Evolutionary conservation across 2,113 vertebrate genomes (phyloP).

Genomic region (Camelus dromedarius): DNA sequence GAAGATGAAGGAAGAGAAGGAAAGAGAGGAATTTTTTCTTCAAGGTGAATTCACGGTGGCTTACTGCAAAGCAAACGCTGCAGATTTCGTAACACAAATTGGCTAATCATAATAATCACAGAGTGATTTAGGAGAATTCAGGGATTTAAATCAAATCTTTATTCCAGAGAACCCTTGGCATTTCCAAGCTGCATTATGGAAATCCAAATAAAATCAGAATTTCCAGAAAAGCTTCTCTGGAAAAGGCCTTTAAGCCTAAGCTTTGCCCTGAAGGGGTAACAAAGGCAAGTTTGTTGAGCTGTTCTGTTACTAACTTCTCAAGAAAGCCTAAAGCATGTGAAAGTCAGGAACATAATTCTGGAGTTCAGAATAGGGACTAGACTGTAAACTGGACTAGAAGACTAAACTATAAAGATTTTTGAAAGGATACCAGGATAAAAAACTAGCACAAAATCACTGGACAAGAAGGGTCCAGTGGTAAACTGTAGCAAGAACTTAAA

Average conservation of each 20-base stretch:
- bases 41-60: neutral
- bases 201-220: conserved; percentile 43
- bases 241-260: neutral
- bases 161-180: neutral
- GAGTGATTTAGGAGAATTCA: conserved; percentile 42
- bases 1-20: neutral
- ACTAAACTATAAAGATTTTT: neutral
- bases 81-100: neutral
- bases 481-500: conserved; percentile 41
- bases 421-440: neutral
- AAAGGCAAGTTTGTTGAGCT: neutral
- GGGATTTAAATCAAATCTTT: neutral
- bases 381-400: neutral
- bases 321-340: conserved; percentile 20
- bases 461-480: neutral
- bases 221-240: neutral
- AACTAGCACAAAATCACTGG: neutral
- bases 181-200: neutral
- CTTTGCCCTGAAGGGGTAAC: neutral
- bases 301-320: conserved; percentile 15
- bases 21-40: neutral
- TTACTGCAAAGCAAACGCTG: neutral
- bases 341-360: neutral
- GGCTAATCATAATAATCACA: neutral
- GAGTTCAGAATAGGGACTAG: neutral